Percentiles rank a stretch among this genome's conserved stretches.
These are phyloP conservation scores for Lampris incognitus DNA, from an alignment of 2,113 vertebrate genomes.

Conservation along the genomic window DNA sequence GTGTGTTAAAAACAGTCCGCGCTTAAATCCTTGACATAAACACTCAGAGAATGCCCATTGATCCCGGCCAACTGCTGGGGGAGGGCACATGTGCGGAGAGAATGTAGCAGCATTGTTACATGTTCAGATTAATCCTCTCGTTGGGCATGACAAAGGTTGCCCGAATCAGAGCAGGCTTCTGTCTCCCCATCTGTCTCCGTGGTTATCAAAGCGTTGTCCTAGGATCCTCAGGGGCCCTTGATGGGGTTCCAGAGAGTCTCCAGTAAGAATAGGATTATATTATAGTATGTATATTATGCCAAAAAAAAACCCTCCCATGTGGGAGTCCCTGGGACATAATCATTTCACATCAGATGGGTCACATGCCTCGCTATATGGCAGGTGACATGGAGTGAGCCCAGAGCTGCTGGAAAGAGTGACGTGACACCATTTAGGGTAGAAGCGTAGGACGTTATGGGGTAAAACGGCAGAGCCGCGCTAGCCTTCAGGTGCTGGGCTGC, in stretches of 20 bases:
- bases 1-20: conserved; percentile 37
- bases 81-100: conserved; percentile 12
- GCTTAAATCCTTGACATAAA: conserved; percentile 31
- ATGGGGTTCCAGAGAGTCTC: no score
- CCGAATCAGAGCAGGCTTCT: neutral
- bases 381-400: neutral
- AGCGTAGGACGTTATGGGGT: conserved; percentile 32
- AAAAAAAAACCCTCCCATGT: no score
- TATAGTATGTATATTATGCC: no score
- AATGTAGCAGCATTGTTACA: neutral
- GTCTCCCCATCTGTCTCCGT: neutral
- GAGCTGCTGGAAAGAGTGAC: conserved; percentile 29
- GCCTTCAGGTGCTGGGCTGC: conserved; percentile 22
- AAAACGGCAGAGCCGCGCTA: conserved; percentile 35
- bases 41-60: neutral
- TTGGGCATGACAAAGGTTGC: neutral
- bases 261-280: no score
- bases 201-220: neutral
- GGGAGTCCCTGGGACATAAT: no score
- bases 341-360: no score
- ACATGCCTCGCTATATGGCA: no score
- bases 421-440: conserved; percentile 46
- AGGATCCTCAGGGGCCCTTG: no score
- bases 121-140: neutral
- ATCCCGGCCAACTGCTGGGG: conserved; percentile 1